Evolutionary conservation across 2,888 invertebrate genomes (phyloP), one percentile per base, ranked within the genome.

Genomic region (Andrena haemorrhoa): DNA sequence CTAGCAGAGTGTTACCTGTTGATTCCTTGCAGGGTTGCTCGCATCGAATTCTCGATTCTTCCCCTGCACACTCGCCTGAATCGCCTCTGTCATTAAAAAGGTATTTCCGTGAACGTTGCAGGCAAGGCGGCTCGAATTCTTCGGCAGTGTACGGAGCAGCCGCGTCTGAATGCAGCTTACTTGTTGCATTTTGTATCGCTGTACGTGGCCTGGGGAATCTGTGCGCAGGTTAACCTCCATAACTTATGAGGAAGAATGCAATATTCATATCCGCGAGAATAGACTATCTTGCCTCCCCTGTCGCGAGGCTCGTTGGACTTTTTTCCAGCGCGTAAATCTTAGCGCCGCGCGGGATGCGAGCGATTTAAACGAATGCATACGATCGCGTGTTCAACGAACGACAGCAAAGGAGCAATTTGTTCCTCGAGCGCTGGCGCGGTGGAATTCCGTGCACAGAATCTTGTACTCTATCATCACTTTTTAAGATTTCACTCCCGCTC

Each of bases 171-270:
- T 41, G 47, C 47, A 47, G 78, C 23, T 75, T 81, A 79, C 81
- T 82, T 82, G 81, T 82, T 82, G 81, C 80, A 61, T 68, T 53
- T 65, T 65, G 75, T 60, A 56, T 68, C 10, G 49, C 4, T 35
- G 10, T 29, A 23, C 79, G 41, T 33, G 53, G 35, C n/a, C 12
- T 35, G 60, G n/a, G 35, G 29, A 80, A 80, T 75, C 69, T 61
- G 64, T 23, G 56, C 12, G 41, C 78, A 10, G 26, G 20, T 78
- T 80, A 69, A 58, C 63, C 63, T 41, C 12, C 68, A 47, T 64
- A 56, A 72, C 26, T 80, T 64, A 73, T 8, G 56, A 49, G 49
- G 26, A 63, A 35, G 58, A 78, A 73, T 73, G 73, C 68, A 78
- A 78, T 73, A 80, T 68, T 56, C 72, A 78, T 73, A 72, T 78